Base-by-base conservation (phyloP, 2,888 invertebrate genomes). In the Bibio marci region DNA sequence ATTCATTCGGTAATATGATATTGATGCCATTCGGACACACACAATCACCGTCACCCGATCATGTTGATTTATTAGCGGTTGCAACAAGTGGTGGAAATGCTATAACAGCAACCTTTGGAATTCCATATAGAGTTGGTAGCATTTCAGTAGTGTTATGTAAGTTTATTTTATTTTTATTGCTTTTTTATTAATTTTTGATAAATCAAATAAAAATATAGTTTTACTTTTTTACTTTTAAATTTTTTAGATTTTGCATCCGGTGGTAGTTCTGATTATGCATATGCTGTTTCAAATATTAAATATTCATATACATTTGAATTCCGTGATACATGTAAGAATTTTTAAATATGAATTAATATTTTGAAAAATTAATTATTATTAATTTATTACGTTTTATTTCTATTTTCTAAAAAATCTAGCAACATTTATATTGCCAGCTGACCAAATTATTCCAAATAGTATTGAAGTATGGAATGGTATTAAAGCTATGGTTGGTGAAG, bases 191-290 rank as follows among this genome's bases (percentile, higher is more conserved):
- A n/a, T n/a, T n/a, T n/a, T n/a, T n/a, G n/a, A n/a, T n/a, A n/a
- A n/a, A n/a, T n/a, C n/a, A n/a, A n/a, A n/a, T n/a, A n/a, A n/a
- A n/a, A n/a, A n/a, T n/a, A n/a, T n/a, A n/a, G n/a, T n/a, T n/a
- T n/a, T n/a, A n/a, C n/a, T n/a, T n/a, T n/a, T n/a, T n/a, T n/a
- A n/a, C n/a, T 26, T 25, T 7, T 28, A 28, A 28, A 36, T 30
- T 27, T 12, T 17, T 27, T 28, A 78, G 78, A 76, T 54, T 62
- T 68, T 1, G 73, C 77, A 1, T 71, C 74, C 7, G 83, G 83
- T 1, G 64, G 68, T 3, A 70, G 75, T 15, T 65, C 72, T 44
- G 88, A 90, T 52, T 88, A 81, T 78, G 80, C 72, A 0, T 79
- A 82, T 50, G 75, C 71, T 7, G 66, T 61, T 0, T 70, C 69